Evolutionary conservation across 2,888 invertebrate genomes (phyloP).

Genomic region (Dione vanillae): DNA sequence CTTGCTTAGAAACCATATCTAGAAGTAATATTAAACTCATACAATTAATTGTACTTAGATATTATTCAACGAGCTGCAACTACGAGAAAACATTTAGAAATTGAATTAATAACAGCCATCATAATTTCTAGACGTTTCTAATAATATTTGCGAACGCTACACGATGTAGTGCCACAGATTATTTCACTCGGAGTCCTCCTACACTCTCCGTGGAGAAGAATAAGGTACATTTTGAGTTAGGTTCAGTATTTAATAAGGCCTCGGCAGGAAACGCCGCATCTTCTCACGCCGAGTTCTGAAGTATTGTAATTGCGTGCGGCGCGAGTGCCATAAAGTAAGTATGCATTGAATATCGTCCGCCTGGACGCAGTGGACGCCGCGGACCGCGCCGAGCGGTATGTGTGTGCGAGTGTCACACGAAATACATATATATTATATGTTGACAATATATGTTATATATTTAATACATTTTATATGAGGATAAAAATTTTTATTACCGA

Average conservation of each 20-base stretch:
- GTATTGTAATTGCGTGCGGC: conserved; percentile 64
- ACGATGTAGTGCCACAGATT: conserved; percentile 51
- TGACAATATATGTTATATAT: not conserved
- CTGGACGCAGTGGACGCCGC: too few relatives aligned
- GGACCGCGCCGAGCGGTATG: too few relatives aligned
- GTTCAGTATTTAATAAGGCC: not conserved
- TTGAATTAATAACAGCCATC: conserved; percentile 38
- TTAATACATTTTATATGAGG: not conserved
- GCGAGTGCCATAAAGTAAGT: conserved; percentile 59
- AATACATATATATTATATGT: too few relatives aligned
- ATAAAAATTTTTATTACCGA: not conserved
- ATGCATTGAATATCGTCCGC: conserved; percentile 56
- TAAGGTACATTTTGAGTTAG: conserved; percentile 10
- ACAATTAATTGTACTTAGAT: conserved; percentile 2
- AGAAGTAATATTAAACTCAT: not conserved
- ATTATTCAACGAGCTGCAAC: conserved; percentile 20
- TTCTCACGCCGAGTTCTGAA: conserved; percentile 58
- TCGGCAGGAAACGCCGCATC: conserved; percentile 48
- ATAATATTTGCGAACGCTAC: conserved; percentile 58
- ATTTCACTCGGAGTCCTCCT: not conserved
- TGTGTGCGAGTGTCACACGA: conserved; percentile 49
- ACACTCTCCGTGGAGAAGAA: not conserved
- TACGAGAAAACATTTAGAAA: conserved; percentile 47
- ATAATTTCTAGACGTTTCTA: conserved; percentile 51
- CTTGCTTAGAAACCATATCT: not conserved